Evolutionary conservation across 2,113 vertebrate genomes (phyloP).

Genomic region (Sakesphorus luctuosus): DNA sequence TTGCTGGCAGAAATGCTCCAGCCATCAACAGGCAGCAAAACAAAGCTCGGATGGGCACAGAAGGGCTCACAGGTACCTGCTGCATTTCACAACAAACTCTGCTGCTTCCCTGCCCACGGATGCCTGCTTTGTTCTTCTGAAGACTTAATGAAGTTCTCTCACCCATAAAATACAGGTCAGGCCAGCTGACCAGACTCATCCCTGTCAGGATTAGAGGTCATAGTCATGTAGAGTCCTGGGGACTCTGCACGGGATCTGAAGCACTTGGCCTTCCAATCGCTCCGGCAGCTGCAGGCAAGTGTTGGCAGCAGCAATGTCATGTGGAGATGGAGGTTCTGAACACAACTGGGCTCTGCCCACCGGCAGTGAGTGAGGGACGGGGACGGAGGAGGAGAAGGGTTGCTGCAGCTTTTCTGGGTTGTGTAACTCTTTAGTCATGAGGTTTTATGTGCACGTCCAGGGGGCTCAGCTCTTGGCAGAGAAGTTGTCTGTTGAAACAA

Average conservation of each 20-base stretch:
- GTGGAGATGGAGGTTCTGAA: not conserved
- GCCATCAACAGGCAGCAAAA: not conserved
- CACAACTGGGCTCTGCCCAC: not conserved
- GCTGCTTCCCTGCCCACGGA: rapidly evolving
- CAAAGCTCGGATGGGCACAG: not conserved
- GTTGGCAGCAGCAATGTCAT: not conserved
- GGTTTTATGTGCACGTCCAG: not conserved
- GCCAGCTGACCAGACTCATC: not conserved
- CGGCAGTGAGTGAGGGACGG: not conserved
- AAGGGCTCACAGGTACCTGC: not conserved
- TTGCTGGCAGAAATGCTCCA: not conserved
- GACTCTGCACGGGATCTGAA: not conserved
- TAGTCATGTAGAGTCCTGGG: rapidly evolving
- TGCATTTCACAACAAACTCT: not conserved
- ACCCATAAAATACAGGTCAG: not conserved
- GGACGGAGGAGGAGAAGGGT: not conserved
- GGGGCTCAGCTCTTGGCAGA: not conserved
- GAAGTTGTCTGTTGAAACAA: not conserved
- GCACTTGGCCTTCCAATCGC: rapidly evolving
- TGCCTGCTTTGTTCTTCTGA: not conserved
- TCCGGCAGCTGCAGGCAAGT: not conserved
- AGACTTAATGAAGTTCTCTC: not conserved
- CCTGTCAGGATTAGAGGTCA: not conserved
- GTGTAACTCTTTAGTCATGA: not conserved
- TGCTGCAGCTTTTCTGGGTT: not conserved